Evolutionary conservation across 2,888 invertebrate species (phyloP).

Genomic region (Xestia sexstrigata): DNA sequence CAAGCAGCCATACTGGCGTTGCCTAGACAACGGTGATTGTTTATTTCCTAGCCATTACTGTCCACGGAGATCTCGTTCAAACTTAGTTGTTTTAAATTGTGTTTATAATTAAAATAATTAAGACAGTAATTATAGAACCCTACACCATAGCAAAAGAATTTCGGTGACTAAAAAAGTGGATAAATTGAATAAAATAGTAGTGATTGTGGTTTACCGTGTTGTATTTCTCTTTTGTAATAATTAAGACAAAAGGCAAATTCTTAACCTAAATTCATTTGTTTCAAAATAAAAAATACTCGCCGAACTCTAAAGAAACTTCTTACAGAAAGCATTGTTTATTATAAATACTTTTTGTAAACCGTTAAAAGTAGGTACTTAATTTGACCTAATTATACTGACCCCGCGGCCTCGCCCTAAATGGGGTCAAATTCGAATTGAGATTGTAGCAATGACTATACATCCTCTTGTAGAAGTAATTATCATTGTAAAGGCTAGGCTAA

Average conservation of each 20-base stretch:
- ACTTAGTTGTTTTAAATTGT: background rate
- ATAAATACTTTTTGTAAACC: background rate
- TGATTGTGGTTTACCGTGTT: slow-evolving; percentile 1
- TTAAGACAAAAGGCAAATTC: background rate
- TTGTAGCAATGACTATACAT: too few relatives aligned
- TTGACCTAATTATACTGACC: slow-evolving; percentile 44
- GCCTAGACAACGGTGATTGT: slow-evolving; percentile 43
- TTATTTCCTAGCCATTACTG: slow-evolving; percentile 32
- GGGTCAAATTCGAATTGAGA: slow-evolving; percentile 1
- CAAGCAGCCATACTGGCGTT: slow-evolving; percentile 44
- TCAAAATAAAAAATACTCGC: background rate
- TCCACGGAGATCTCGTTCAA: background rate
- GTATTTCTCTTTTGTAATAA: slow-evolving; percentile 19
- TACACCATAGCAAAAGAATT: background rate
- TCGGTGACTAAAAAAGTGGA: background rate
- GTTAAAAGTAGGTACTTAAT: background rate
- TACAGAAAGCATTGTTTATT: background rate
- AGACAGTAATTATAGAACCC: background rate
- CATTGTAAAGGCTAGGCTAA: background rate
- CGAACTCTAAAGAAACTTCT: background rate
- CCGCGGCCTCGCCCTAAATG: background rate
- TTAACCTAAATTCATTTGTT: slow-evolving; percentile 3
- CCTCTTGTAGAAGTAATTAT: too few relatives aligned
- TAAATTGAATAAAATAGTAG: background rate
- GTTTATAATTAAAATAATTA: slow-evolving; percentile 5